These are phyloP conservation scores for Thalpophila matura DNA, from an alignment of 2,888 invertebrate genomes.

Conservation along the genomic window DNA sequence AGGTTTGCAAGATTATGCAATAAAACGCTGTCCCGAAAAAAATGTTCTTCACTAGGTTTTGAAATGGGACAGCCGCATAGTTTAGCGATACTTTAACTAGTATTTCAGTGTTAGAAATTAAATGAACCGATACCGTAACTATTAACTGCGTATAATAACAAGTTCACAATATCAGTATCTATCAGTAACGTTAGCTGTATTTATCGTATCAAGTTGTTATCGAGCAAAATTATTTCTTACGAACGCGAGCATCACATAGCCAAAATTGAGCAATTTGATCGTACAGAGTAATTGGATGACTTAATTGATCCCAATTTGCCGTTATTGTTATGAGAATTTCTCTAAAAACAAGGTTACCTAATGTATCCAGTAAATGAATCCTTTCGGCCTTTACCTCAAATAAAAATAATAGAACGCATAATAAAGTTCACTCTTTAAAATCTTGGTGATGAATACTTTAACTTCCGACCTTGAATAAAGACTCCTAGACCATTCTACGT, in stretches of 20 bases:
- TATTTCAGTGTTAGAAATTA: neutral
- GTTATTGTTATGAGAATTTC: slow-evolving; percentile 25
- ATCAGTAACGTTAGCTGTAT: slow-evolving; percentile 33
- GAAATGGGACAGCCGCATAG: too few species aligned
- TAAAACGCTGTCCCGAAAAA: too few species aligned
- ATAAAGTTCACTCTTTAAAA: too few species aligned
- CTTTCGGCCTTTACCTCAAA: too few species aligned
- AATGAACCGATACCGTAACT: slow-evolving; percentile 6
- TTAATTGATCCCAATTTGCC: slow-evolving; percentile 43
- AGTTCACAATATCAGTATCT: slow-evolving; percentile 18
- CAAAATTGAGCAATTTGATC: slow-evolving; percentile 48
- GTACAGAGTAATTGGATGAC: neutral
- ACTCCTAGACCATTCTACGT: too few species aligned
- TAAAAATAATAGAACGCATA: too few species aligned
- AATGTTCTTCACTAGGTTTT: too few species aligned
- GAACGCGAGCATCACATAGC: slow-evolving; percentile 17
- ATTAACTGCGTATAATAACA: slow-evolving; percentile 17
- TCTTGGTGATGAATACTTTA: too few species aligned
- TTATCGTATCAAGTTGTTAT: slow-evolving; percentile 28
- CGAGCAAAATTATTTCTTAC: slow-evolving; percentile 21
- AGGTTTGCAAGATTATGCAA: too few species aligned
- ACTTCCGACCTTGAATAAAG: too few species aligned
- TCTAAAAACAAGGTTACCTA: slow-evolving; percentile 5
- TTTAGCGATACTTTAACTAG: neutral
- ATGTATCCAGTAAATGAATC: neutral